Base-by-base conservation (phyloP, 2,113 vertebrate genomes). In the Hydrolagus affinis region DNA sequence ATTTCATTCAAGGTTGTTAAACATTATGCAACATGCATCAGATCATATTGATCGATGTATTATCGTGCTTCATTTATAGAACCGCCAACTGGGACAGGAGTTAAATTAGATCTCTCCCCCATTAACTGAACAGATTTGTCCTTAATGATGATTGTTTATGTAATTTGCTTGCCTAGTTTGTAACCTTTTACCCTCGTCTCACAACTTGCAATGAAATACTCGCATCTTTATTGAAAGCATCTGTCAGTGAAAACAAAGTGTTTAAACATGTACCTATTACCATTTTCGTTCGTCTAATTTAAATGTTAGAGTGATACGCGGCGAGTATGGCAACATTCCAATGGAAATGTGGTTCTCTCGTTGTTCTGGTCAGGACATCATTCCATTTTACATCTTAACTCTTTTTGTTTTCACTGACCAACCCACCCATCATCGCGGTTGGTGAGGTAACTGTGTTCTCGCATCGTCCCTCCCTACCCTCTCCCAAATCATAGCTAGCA, bases 141-240 rank as follows among this genome's bases (percentile, higher is more conserved):
- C 75, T 77, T 77, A 44, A 74, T 74, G 44, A 32, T 74, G 15
- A 56, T 74, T 56, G 30, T 74, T 44, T 74, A 74, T 74, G 19
- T 19, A 74, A 74, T 44, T 19, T 32, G 32, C 30, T 74, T 44
- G 19, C 32, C 32, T 2, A 74, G 23, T 71, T 19, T 74, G 11
- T 44, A 44, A 74, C 11, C 0, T 74, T 56, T 74, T 74, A 44
- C 17, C 32, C 44, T 44, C 44, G 6, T 44, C 44, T 44, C 21
- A 74, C 14, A 74, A 2, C 15, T 44, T 74, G 3, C 72, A 19
- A 56, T 19, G 30, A 32, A 74, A 74, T 3, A 4, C 17, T 6
- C 11, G 17, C 10, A 44, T 74, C 11, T 9, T 44, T 74, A 8
- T 9, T 44, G 8, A 74, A 56, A 74, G 15, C 15, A 0, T 74